A percentile compares a stretch with the other conserved stretches of the same genome.
These are phyloP conservation scores for Catagonus wagneri DNA, from an alignment of 2,113 vertebrate genomes.

Conservation along the genomic window DNA sequence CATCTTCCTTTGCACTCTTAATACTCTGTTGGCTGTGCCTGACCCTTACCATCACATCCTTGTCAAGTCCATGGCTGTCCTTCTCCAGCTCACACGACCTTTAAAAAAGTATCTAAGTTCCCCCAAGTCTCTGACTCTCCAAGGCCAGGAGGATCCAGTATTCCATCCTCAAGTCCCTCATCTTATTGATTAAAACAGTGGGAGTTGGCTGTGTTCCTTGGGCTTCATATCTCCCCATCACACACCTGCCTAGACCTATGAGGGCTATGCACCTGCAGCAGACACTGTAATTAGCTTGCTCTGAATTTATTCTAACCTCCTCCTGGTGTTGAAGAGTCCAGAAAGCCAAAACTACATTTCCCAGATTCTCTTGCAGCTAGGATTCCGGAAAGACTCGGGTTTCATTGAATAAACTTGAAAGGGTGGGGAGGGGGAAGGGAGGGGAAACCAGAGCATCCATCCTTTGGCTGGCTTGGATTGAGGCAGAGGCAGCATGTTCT, in stretches of 20 bases:
- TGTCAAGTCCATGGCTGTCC: background rate
- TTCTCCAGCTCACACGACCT: background rate
- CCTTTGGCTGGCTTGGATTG: background rate
- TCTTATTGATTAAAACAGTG: background rate
- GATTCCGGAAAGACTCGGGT: conserved; percentile 19
- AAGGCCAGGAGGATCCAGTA: background rate
- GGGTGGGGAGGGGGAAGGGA: background rate
- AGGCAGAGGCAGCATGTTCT: background rate
- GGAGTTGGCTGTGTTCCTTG: background rate
- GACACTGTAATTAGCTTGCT: background rate
- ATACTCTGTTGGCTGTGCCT: background rate
- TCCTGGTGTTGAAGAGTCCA: background rate
- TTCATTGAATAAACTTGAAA: background rate
- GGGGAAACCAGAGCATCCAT: background rate
- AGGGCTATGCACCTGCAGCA: background rate
- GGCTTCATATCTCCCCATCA: background rate
- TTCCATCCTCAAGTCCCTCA: background rate
- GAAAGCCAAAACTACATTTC: conserved; percentile 18
- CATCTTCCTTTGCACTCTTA: background rate
- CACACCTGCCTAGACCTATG: background rate
- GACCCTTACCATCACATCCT: background rate
- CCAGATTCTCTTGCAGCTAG: background rate
- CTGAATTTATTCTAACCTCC: background rate
- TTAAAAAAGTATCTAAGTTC: background rate
- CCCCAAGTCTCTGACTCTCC: background rate